phyloP scores from a whole-genome alignment of 2,797 vertebrate species.

The Pagetopsis macropterus region DNA sequence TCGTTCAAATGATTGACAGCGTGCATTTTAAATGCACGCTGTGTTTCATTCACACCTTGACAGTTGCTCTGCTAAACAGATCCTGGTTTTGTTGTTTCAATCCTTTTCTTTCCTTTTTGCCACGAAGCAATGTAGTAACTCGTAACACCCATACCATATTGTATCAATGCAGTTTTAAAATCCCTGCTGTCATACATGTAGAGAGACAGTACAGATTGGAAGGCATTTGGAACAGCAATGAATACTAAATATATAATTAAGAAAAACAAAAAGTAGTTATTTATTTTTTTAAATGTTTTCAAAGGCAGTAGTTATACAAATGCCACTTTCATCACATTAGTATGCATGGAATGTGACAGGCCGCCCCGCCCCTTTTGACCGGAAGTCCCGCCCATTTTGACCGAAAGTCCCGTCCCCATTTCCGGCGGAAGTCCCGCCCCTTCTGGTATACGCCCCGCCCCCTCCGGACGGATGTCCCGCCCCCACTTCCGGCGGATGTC shows the following conservation, averaged over 20 bases:
- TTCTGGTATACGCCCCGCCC: too few relatives aligned
- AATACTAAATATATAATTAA: too few relatives aligned
- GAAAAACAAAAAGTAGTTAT: background rate
- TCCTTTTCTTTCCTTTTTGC: background rate
- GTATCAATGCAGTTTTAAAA: background rate
- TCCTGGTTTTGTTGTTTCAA: conserved; percentile 7
- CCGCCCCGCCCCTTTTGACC: too few relatives aligned
- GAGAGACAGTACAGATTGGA: background rate
- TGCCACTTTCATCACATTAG: too few relatives aligned
- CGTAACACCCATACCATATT: background rate
- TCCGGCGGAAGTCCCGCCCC: too few relatives aligned
- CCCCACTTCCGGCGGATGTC: too few relatives aligned
- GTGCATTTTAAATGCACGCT: conserved; percentile 4
- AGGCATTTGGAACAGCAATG: conserved; percentile 1
- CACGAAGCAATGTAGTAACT: background rate
- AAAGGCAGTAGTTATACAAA: too few relatives aligned
- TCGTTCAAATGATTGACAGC: conserved; percentile 43
- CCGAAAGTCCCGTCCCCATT: too few relatives aligned
- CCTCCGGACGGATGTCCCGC: too few relatives aligned
- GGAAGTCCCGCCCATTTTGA: too few relatives aligned
- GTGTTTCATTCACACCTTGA: conserved; percentile 4
- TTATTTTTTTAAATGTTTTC: background rate
- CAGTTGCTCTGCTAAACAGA: conserved; percentile 2
- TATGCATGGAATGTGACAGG: too few relatives aligned
- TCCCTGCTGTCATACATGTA: background rate